Evolutionary conservation across 2,888 invertebrate species (phyloP), one percentile per base, ranked within the genome.

Genomic region (Dolichopus griseipennis): DNA sequence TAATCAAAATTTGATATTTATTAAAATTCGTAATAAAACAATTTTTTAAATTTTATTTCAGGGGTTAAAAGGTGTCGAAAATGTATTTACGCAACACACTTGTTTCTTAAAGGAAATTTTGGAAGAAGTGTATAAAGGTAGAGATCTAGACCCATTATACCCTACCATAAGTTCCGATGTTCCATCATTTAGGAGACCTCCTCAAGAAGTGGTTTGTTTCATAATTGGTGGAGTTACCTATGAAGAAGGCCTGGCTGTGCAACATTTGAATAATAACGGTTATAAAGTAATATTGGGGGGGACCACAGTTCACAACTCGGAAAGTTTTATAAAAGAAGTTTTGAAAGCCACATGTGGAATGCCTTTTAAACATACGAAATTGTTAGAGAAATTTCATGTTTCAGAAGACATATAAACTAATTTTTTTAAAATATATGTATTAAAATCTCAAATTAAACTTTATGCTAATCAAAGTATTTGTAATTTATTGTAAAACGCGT

Each of bases 41-140:
- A n/a, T 27, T 27, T 27, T 27, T 27, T 27, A 4, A 27, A 33
- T 64, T 64, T 68, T 20, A n/a, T 70, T 74, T 20, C 76, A 88
- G 85, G 93, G 93, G 21, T 83, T 95, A 22, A 93, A 91, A 82
- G 99, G 97, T 1, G 97, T 99, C 0, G 99, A 99, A 79, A 99
- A 99, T 82, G 94, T 99, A 71, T 99, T 97, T 83, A 98, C 99
- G 0, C 99, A 99, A 78, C 99, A 99, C 81, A 90, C 90, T n/a
- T 97, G 99, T 0, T 83, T 95, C 33, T 81, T 99, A 8, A 89
- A 90, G 74, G 93, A 95, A 77, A 90, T 92, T 0, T 79, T 99
- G 0, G 97, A 97, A 75, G 94, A 95, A 77, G 83, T 97, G 0
- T 86, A 93, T 52, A 95, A 93, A 78, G 96, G 95, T 1, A 90